Evolutionary conservation across 1,140 invertebrate species (phyloP).

Genomic region (Drosophila orosa): DNA sequence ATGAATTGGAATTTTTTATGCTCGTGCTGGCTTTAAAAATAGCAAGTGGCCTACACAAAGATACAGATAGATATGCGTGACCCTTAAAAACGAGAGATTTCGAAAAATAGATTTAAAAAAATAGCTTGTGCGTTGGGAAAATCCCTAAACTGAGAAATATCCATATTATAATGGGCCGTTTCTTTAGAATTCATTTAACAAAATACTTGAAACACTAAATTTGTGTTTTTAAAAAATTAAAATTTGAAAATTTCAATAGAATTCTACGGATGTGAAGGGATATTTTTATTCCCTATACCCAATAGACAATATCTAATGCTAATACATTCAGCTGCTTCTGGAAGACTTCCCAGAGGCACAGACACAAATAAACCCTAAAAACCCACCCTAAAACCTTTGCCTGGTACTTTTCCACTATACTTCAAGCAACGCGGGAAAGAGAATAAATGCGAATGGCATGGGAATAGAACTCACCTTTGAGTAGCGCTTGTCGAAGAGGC

Average conservation of each 20-base stretch:
- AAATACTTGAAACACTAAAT: neutral
- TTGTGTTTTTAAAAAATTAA: neutral
- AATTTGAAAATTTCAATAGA: neutral
- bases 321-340: neutral
- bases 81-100: neutral
- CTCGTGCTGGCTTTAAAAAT: constrained; percentile 43
- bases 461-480: constrained; percentile 71
- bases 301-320: neutral
- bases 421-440: neutral
- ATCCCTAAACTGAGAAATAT: neutral
- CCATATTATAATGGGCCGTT: neutral
- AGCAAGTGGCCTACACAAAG: constrained; percentile 23
- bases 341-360: neutral
- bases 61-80: neutral
- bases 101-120: neutral
- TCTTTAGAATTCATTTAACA: neutral
- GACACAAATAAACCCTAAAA: constrained; percentile 14
- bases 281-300: too few relatives aligned
- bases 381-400: constrained; percentile 51
- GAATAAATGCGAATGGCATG: neutral
- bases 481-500: constrained; percentile 70
- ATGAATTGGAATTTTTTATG: constrained; percentile 59
- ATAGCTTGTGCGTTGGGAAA: neutral
- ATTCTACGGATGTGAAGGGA: too few relatives aligned
- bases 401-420: constrained; percentile 69